These are phyloP conservation scores for Diglossa cyanea DNA, from an alignment of 2,797 vertebrate species.

Conservation along the genomic window DNA sequence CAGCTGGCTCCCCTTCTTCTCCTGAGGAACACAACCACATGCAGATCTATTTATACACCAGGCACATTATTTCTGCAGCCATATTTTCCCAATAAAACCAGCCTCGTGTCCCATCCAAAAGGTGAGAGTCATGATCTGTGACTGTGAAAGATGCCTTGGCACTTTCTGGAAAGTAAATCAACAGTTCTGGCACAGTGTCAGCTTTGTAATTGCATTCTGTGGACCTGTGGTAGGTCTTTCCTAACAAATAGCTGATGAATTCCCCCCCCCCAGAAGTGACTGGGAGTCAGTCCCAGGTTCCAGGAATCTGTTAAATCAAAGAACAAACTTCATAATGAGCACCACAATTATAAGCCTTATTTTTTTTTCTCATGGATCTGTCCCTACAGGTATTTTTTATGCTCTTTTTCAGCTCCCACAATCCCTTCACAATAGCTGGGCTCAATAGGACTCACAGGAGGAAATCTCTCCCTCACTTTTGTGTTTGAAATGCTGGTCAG, in stretches of 20 bases:
- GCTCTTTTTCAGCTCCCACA: background rate
- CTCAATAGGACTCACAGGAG: background rate
- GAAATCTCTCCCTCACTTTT: background rate
- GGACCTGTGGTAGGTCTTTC: background rate
- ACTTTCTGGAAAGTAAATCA: background rate
- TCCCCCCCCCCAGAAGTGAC: background rate
- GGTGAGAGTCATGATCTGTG: background rate
- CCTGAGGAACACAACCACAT: background rate
- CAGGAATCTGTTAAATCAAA: background rate
- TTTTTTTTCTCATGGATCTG: background rate
- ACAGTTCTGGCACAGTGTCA: background rate
- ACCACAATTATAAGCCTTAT: background rate
- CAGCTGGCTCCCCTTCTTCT: background rate
- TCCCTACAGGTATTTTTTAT: background rate
- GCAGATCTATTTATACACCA: background rate
- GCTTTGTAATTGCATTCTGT: background rate
- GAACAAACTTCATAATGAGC: background rate
- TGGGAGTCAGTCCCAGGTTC: background rate
- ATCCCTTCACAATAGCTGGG: background rate
- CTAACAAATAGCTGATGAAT: background rate
- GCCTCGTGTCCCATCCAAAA: background rate
- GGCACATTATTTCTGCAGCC: background rate
- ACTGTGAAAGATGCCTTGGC: background rate
- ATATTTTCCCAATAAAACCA: background rate
- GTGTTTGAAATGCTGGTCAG: background rate